Conservation (phyloP, 2,797 vertebrate species). For the Enteromius treurensis region DNA sequence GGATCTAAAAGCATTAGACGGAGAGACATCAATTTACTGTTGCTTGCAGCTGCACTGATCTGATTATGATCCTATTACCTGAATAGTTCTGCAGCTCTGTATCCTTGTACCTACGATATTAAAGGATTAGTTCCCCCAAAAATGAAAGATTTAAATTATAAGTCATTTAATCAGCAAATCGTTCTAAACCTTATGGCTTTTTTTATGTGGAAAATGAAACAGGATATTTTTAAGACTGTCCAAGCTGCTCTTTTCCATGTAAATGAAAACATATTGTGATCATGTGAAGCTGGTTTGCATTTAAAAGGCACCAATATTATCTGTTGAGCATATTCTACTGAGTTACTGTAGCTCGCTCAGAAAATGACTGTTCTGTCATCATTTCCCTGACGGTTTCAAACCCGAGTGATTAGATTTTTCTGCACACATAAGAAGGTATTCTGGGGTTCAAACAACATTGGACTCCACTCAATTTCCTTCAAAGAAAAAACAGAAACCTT, state of each 20-base stretch:
- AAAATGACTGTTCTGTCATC: neutral
- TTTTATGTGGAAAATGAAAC: neutral
- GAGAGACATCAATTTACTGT: constrained; percentile 31
- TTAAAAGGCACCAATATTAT: neutral
- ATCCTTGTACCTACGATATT: neutral
- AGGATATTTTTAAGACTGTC: neutral
- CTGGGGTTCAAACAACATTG: neutral
- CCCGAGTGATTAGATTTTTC: neutral
- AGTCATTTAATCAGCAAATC: constrained; percentile 5
- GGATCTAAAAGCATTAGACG: constrained; percentile 25
- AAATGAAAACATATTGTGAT: neutral
- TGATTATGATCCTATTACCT: constrained; percentile 31
- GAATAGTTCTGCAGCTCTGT: constrained; percentile 22
- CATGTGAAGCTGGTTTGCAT: neutral
- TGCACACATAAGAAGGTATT: neutral
- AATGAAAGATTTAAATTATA: neutral
- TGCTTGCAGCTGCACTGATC: constrained; percentile 11
- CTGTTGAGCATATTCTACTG: neutral
- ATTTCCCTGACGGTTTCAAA: neutral
- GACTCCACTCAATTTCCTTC: neutral
- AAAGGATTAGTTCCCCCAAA: constrained; percentile 11
- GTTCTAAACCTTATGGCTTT: neutral
- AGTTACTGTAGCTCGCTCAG: neutral
- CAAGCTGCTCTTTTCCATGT: neutral
- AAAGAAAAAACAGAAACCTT: neutral